Evolutionary conservation across 2,113 vertebrate genomes (phyloP).

Genomic region (Empidonax alnorum): DNA sequence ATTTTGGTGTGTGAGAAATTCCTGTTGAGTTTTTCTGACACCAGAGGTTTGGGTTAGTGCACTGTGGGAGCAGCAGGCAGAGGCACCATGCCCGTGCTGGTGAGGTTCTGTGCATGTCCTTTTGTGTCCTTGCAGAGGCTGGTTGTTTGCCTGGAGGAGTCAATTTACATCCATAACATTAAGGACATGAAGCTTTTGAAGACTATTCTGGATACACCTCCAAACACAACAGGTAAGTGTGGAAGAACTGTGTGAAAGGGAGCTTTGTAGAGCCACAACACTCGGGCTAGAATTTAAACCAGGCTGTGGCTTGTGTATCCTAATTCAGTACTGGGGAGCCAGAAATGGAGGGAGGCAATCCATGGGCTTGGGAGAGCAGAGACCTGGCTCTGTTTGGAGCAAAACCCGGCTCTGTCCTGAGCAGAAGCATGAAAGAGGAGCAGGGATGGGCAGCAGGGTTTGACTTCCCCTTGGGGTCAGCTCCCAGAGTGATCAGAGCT

Average conservation of each 20-base stretch:
- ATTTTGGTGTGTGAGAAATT: neutral
- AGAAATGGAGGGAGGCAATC: neutral
- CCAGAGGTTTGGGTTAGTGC: neutral
- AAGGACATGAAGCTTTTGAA: slow-evolving; percentile 97
- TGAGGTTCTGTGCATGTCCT: neutral
- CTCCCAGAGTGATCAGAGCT: neutral
- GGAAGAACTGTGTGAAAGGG: neutral
- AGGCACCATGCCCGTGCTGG: neutral
- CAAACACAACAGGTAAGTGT: slow-evolving; percentile 84
- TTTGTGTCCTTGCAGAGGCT: slow-evolving; percentile 82
- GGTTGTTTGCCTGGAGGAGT: slow-evolving; percentile 89
- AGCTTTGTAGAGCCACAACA: neutral
- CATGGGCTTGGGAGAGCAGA: neutral
- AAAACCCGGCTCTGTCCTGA: neutral
- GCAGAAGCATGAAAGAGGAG: neutral
- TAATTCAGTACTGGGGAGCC: neutral
- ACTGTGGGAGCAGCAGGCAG: neutral
- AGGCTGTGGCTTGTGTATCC: neutral
- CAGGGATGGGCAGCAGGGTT: neutral
- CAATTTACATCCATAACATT: slow-evolving; percentile 94
- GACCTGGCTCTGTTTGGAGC: neutral
- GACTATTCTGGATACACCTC: slow-evolving; percentile 89
- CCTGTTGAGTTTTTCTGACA: neutral
- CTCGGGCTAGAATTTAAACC: neutral
- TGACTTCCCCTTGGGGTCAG: neutral